Evolutionary conservation across 2,888 invertebrate genomes (phyloP).

Genomic region (Oscheius sp.): DNA sequence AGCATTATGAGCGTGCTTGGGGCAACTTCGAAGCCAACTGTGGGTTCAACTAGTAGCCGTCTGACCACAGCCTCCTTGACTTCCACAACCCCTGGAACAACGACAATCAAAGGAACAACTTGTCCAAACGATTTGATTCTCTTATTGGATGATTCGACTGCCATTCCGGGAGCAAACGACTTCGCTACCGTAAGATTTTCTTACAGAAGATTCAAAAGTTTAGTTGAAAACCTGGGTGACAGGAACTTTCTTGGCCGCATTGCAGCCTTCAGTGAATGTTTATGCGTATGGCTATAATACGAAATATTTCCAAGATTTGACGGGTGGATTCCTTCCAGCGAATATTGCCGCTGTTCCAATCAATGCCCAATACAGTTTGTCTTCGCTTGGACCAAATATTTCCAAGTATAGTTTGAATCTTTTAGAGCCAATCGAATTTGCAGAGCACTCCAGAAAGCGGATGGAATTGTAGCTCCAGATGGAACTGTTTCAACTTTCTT

Average conservation of each 20-base stretch:
- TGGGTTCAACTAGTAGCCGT: not conserved
- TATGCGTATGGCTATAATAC: not conserved
- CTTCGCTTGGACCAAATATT: not conserved
- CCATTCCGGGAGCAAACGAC: not conserved
- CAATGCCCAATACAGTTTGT: no score
- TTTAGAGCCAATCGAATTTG: not conserved
- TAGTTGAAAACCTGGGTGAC: conserved; percentile 22
- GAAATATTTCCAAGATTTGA: no score
- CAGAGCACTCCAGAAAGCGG: not conserved
- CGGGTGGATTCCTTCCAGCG: no score
- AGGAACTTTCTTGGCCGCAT: not conserved
- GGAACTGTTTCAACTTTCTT: not conserved
- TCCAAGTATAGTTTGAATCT: not conserved
- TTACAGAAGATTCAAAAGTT: no score
- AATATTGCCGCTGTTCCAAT: no score
- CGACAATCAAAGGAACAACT: not conserved
- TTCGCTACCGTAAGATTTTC: no score
- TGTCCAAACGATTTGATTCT: not conserved
- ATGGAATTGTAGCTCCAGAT: not conserved
- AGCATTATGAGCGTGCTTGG: conserved; percentile 2
- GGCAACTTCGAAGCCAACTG: not conserved
- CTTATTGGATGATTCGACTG: not conserved
- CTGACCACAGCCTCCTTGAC: not conserved
- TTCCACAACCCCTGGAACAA: not conserved
- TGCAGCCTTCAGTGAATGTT: not conserved